Evolutionary conservation across 2,113 vertebrate species (phyloP).

Genomic region (Embiotoca jacksoni): DNA sequence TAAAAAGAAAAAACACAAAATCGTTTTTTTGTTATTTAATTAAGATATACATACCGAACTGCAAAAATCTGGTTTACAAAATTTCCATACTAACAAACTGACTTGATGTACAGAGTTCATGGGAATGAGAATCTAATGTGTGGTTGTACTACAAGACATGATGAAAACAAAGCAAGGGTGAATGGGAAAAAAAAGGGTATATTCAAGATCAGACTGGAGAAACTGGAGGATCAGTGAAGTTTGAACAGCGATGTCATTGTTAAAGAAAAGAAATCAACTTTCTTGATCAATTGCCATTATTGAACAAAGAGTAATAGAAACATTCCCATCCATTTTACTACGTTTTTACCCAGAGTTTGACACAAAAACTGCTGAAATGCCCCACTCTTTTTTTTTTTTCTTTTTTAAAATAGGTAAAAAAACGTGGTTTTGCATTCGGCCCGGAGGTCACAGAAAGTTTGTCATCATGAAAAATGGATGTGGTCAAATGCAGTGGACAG

Average conservation of each 20-base stretch:
- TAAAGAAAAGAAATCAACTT: conserved; percentile 44
- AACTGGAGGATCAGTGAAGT: conserved; percentile 4
- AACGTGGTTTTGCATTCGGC: conserved; percentile 52
- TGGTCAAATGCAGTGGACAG: conserved; percentile 43
- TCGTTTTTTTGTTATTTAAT: conserved; percentile 73
- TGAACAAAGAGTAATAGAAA: conserved; percentile 35
- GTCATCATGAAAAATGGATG: conserved; percentile 18
- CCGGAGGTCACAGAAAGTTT: conserved; percentile 44
- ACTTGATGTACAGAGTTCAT: conserved; percentile 72
- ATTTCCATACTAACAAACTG: conserved; percentile 78
- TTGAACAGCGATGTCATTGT: conserved; percentile 18
- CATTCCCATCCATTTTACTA: conserved; percentile 6
- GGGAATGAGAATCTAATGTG: conserved; percentile 41
- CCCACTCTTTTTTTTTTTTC: conserved; percentile 3
- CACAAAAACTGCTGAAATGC: conserved; percentile 44
- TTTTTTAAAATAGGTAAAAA: conserved; percentile 53
- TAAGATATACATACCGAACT: conserved; percentile 84
- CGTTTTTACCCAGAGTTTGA: conserved; percentile 15
- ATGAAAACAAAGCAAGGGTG: conserved; percentile 25
- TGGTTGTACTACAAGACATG: conserved; percentile 55
- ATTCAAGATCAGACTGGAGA: conserved; percentile 39
- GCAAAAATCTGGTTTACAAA: conserved; percentile 88
- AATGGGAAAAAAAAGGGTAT: conserved; percentile 24
- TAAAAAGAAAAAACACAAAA: background rate
- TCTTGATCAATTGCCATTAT: conserved; percentile 28